Evolutionary conservation across 2,797 vertebrate genomes (phyloP), one percentile per base, ranked within the genome.

Genomic region (Botia kubotai): DNA sequence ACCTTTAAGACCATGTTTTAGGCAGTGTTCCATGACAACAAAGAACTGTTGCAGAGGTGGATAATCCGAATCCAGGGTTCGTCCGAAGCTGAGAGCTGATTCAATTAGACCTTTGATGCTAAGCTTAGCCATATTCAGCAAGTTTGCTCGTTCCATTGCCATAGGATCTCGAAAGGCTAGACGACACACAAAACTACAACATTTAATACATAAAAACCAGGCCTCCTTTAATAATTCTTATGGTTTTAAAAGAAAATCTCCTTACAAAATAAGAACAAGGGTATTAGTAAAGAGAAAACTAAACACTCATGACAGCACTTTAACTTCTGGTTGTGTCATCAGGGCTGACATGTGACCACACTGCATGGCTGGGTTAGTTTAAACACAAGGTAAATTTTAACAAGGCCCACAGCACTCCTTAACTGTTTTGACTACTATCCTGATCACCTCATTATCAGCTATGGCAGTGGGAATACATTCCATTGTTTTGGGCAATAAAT

Each of bases 71-170:
- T 99, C 98, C 93, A 99, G 91, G 0, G 97, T 99, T 26, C 98
- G 95, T 48, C 98, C 98, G 14, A 98, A 98, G 91, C 97, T 98
- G 87, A 99, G 92, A n/a, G 98, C 97, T 0, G 97, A 98, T 92
- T 99, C 98, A 19, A 99, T 99, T 83, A 99, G 93, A 17, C 97
- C 97, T 91, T 99, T 99, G 88, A 99, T 99, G 75, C 98, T 99
- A 84, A 99, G 77, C 85, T 99, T 99, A 57, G 98, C 98, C 97
- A 99, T 99, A 91, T 99, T 98, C 84, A 99, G 86, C 85, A 99
- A 91, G 93, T 98, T 99, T 43, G 97, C 94, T 89, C 98, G 92
- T 92, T 99, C 98, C 89, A 98, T 96, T 55, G 97, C 92, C 89
- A 97, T 97, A 46, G 98, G 97, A 83, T 99, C 98, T 86, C 96